phyloP scores from a whole-genome alignment of 1,140 invertebrate species.

The Pomacea maculata region DNA sequence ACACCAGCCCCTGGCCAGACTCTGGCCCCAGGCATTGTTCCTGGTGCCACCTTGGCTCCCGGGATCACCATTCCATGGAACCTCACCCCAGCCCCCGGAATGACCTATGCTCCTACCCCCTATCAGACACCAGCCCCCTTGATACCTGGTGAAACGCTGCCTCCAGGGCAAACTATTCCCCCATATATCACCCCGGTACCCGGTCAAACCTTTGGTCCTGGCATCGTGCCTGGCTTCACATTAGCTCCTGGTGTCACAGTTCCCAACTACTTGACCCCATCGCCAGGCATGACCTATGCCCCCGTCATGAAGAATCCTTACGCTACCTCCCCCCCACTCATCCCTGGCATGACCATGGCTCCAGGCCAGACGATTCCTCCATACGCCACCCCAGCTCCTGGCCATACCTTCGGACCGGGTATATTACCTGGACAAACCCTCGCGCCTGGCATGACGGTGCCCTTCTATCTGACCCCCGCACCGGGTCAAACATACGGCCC shows the following conservation, averaged over 20 bases:
- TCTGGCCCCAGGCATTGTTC: conserved; percentile 38
- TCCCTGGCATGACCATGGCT: conserved; percentile 26
- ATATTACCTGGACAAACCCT: conserved; percentile 36
- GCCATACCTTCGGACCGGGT: conserved; percentile 40
- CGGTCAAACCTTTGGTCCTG: conserved; percentile 42
- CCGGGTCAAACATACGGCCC: conserved; percentile 41
- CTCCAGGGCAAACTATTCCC: conserved; percentile 31
- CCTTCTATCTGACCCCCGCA: conserved; percentile 29
- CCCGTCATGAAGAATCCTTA: conserved; percentile 24
- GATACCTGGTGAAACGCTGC: conserved; percentile 27
- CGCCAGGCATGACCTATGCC: conserved; percentile 26
- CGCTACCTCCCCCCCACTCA: conserved; percentile 26
- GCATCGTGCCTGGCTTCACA: conserved; percentile 33
- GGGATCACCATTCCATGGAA: conserved; percentile 28
- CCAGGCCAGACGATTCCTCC: conserved; percentile 32
- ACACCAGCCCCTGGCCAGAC: conserved; percentile 44
- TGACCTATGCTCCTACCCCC: conserved; percentile 42
- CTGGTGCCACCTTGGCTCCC: conserved; percentile 36
- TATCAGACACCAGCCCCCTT: conserved; percentile 28
- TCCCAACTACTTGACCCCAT: conserved; percentile 23
- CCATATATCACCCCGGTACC: conserved; percentile 42
- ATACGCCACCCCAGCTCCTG: conserved; percentile 45
- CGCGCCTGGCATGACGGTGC: conserved; percentile 32
- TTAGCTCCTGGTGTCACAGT: conserved; percentile 32
- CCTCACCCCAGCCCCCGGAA: conserved; percentile 39